A percentile compares a stretch with the other conserved stretches of the same genome.
Evolutionary conservation across 2,888 invertebrate species (phyloP).

Genomic region (Cheilosia urbana): DNA sequence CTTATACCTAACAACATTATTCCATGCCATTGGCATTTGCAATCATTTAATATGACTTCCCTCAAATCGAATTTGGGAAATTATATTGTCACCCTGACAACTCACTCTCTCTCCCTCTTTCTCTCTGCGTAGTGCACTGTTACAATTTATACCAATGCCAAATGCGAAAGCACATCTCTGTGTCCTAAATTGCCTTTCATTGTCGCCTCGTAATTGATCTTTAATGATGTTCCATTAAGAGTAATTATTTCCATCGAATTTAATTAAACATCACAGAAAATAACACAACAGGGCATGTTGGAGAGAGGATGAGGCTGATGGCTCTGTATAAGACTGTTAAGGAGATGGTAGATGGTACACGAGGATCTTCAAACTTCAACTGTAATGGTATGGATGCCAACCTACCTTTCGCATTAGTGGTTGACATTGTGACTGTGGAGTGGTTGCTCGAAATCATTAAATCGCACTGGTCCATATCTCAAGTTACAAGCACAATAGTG

Average conservation of each 20-base stretch:
- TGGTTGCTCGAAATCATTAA: not conserved
- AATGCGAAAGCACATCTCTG: slow-evolving; percentile 41
- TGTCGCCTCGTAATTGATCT: slow-evolving; percentile 66
- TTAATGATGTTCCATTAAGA: slow-evolving; percentile 66
- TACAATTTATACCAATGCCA: not conserved
- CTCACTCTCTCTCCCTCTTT: not conserved
- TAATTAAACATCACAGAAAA: slow-evolving; percentile 45
- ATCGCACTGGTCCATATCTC: not conserved
- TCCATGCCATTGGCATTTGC: slow-evolving; percentile 40
- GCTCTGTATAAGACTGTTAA: not conserved
- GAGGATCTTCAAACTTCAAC: slow-evolving; percentile 5
- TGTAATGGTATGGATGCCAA: slow-evolving; percentile 1
- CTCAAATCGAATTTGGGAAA: slow-evolving; percentile 37
- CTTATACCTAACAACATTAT: slow-evolving; percentile 16
- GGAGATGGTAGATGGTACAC: not conserved
- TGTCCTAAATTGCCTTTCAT: slow-evolving; percentile 50
- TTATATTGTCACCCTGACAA: slow-evolving; percentile 34
- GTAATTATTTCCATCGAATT: slow-evolving; percentile 68
- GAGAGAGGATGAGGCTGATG: not conserved
- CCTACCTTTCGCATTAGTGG: not conserved
- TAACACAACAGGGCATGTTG: slow-evolving; percentile 3
- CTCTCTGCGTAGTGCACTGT: not conserved
- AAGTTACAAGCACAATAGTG: not conserved
- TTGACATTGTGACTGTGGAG: not conserved
- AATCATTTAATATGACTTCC: slow-evolving; percentile 42